Base-by-base conservation (phyloP, 2,888 invertebrate genomes). In the Galeruca laticollis region DNA sequence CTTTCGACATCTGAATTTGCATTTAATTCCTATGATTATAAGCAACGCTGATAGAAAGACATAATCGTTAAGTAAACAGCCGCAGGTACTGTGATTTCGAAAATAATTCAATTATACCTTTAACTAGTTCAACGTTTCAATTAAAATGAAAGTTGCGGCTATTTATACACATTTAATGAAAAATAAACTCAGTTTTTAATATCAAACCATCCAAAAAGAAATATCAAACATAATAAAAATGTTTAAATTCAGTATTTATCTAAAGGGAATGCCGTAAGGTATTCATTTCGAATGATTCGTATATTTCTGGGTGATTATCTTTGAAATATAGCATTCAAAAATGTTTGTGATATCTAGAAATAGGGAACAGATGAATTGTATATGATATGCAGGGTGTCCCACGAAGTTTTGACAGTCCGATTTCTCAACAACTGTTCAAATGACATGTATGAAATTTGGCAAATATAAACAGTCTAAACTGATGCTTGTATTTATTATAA, bases 21-120 rank as follows among this genome's bases (percentile, higher is more conserved):
- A 68, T 68, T 68, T 60, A 68, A 68, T 68, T 47, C 54, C 52
- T 68, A 62, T 68, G 61, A 68, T 68, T 61, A 61, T 56, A 62
- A 68, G 56, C 33, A 60, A 56, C 35, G 57, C 52, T 62, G 56
- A 68, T 66, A 52, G 54, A 26, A 57, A 68, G 37, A 68, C 57
- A 56, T 68, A 62, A 68, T 47, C 52, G 68, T 68, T 68, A 40
- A 68, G 62, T 33, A 68, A 68, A 68, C 33, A 68, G 43, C 62
- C 49, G 5, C 47, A 31, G 68, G 68, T 40, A 35, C 15, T 68
- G n/a, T 47, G 40, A 68, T 61, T 62, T 68, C 57, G 56, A 68
- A 68, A 61, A 54, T 43, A 61, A 47, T 61, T 62, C 52, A 21
- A 56, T 62, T 68, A 40, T 47, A 15, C 47, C 18, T 47, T 47